These are phyloP conservation scores for Falco punctatus DNA, from an alignment of 2,113 vertebrate species.

Conservation along the genomic window DNA sequence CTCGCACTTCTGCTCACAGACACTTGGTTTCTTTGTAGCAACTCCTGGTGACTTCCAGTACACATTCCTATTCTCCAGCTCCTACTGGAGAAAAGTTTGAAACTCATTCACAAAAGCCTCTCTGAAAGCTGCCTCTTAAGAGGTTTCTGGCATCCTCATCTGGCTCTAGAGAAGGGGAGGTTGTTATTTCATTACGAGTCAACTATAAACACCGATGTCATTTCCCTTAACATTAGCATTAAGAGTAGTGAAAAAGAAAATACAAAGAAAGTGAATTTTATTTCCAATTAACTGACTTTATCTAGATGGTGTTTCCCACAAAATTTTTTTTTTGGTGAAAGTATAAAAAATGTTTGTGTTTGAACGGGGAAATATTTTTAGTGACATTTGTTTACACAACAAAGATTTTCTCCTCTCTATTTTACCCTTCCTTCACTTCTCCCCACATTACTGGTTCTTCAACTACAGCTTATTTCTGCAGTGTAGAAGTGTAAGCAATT, in stretches of 20 bases:
- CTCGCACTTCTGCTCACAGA: background rate
- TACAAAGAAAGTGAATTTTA: background rate
- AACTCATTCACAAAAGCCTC: background rate
- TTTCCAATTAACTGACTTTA: background rate
- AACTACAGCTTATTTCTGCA: background rate
- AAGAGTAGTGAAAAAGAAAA: background rate
- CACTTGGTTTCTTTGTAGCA: background rate
- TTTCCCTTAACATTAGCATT: background rate
- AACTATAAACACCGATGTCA: background rate
- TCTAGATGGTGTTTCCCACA: background rate
- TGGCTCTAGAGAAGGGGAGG: background rate
- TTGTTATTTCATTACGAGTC: background rate
- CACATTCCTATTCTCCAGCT: no score
- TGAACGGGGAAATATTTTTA: background rate
- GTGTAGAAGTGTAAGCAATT: background rate
- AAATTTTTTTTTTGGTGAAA: background rate
- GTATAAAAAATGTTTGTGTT: background rate
- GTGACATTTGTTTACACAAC: background rate
- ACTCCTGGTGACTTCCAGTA: background rate
- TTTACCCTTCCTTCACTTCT: background rate
- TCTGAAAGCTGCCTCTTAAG: background rate
- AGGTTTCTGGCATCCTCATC: background rate
- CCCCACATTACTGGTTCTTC: background rate
- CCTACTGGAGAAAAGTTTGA: background rate
- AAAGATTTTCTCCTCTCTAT: background rate